phyloP scores from a whole-genome alignment of 2,888 invertebrate species.

The Chymomyza amoena region DNA sequence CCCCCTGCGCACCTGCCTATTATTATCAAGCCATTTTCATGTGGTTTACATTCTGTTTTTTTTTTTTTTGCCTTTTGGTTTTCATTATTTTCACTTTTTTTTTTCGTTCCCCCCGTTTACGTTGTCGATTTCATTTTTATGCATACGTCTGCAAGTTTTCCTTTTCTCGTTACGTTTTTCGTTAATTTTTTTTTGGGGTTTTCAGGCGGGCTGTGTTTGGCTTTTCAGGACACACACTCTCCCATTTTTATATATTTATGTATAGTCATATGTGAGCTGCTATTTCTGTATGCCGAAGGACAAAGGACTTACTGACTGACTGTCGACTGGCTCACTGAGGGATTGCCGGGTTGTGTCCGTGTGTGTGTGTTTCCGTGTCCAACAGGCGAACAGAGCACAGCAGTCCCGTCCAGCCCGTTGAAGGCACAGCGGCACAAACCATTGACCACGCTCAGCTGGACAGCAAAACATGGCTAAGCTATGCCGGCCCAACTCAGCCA shows the following conservation, averaged over 20 bases:
- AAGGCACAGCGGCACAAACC: background rate
- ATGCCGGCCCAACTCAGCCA: background rate
- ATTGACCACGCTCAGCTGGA: background rate
- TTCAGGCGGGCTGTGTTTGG: background rate
- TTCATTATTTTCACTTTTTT: slow-evolving; percentile 29
- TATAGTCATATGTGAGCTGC: background rate
- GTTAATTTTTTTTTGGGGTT: background rate
- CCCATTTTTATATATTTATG: background rate
- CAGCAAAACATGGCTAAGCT: background rate
- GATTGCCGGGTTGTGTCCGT: background rate
- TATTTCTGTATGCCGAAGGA: slow-evolving; percentile 1
- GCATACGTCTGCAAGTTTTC: slow-evolving; percentile 28
- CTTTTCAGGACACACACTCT: background rate
- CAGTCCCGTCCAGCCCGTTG: too few species aligned
- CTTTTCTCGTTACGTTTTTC: background rate
- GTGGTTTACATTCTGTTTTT: background rate
- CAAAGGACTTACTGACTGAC: background rate
- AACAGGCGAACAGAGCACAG: background rate
- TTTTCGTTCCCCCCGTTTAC: slow-evolving; percentile 21
- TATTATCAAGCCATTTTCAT: background rate
- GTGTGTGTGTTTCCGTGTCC: background rate
- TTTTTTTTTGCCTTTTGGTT: slow-evolving; percentile 1
- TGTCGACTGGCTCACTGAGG: background rate
- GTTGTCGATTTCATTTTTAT: slow-evolving; percentile 23
- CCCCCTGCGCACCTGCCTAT: background rate